These are phyloP conservation scores for Venturia canescens DNA, from an alignment of 1,140 invertebrate genomes.

Conservation along the genomic window DNA sequence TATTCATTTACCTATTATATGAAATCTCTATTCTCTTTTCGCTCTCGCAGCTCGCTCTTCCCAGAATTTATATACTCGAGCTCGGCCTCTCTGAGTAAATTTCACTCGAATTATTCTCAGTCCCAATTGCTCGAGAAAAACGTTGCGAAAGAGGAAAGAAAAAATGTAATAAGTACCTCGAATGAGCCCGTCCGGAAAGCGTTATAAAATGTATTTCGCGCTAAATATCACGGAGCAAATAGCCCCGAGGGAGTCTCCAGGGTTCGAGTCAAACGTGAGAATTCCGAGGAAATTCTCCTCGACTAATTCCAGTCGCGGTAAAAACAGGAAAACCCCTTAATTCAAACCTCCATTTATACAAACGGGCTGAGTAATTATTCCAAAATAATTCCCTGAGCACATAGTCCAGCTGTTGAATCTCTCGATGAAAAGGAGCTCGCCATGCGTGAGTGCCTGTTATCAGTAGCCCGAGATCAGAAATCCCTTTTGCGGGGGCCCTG, in stretches of 20 bases:
- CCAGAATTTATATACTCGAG: too few species aligned
- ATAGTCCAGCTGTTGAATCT: too few species aligned
- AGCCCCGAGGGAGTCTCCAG: too few species aligned
- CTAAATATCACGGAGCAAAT: background rate
- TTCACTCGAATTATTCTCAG: background rate
- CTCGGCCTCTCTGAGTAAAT: background rate
- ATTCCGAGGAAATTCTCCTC: too few species aligned
- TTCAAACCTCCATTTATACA: too few species aligned
- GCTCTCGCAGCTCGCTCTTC: too few species aligned
- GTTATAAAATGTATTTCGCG: background rate
- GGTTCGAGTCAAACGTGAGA: too few species aligned
- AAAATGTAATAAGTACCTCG: background rate
- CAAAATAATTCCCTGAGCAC: too few species aligned
- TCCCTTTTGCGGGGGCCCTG: background rate
- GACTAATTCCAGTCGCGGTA: too few species aligned
- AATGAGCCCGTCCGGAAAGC: background rate
- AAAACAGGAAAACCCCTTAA: too few species aligned
- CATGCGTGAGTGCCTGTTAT: background rate
- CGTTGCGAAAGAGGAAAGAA: background rate
- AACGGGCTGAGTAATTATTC: too few species aligned
- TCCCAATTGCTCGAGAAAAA: background rate
- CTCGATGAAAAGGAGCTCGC: background rate
- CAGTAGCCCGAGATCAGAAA: background rate
- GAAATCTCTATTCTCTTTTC: slow-evolving; percentile 13
- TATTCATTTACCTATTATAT: slow-evolving; percentile 9